Conservation (phyloP, 2,797 vertebrate species). For the Smutsia temminckii region DNA sequence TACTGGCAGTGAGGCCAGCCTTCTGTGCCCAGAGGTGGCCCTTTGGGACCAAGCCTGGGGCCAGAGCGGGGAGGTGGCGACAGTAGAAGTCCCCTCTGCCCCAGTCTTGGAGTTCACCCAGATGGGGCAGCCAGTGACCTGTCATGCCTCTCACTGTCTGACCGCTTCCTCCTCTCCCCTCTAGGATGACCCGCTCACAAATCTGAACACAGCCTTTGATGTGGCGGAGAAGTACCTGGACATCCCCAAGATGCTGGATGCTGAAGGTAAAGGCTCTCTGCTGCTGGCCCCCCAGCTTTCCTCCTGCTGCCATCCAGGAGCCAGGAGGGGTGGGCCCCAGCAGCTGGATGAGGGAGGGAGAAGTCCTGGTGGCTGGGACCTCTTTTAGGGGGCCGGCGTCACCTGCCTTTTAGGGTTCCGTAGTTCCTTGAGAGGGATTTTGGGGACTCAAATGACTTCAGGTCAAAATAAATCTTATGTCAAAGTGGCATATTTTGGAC, state of each 20-base stretch:
- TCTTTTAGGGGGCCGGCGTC: neutral
- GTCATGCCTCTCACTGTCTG: neutral
- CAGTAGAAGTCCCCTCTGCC: neutral
- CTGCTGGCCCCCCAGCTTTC: fast-evolving
- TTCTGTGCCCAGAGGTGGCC: neutral
- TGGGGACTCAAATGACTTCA: too few relatives aligned
- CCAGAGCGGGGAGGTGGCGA: neutral
- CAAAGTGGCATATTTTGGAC: too few relatives aligned
- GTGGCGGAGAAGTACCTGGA: conserved; percentile 95
- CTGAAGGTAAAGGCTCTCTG: conserved; percentile 87
- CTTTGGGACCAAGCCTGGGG: neutral
- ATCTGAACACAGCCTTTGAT: conserved; percentile 95
- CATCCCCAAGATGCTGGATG: conserved; percentile 95
- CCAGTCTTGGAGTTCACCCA: neutral
- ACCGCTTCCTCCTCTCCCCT: neutral
- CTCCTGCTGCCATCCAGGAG: fast-evolving
- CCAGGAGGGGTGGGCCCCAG: neutral
- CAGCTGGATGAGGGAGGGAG: neutral
- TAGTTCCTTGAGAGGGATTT: neutral
- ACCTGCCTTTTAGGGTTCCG: neutral
- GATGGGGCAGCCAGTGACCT: neutral
- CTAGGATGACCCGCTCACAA: conserved; percentile 94
- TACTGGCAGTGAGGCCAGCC: neutral
- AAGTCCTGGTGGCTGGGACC: neutral
- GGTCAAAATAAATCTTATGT: too few relatives aligned